Evolutionary conservation across 2,797 vertebrate genomes (phyloP).

Genomic region (Austrolebias charrua): DNA sequence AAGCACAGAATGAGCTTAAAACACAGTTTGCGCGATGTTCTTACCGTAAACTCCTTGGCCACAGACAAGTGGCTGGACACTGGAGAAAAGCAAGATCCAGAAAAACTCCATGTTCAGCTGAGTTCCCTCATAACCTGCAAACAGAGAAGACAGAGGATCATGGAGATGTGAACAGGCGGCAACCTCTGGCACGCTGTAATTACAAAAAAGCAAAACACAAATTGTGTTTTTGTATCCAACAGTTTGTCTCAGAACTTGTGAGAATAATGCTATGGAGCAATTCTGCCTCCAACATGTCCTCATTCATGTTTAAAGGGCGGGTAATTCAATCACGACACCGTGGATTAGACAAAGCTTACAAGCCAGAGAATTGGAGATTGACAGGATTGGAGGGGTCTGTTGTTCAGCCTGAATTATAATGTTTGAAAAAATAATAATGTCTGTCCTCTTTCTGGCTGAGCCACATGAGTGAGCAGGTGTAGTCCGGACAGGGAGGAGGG

Average conservation of each 20-base stretch:
- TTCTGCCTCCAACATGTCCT: conserved; percentile 36
- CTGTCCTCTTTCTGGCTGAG: conserved; percentile 5
- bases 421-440: too few relatives aligned
- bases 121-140: conserved; percentile 80
- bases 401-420: conserved; percentile 34
- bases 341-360: conserved; percentile 71
- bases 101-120: conserved; percentile 84
- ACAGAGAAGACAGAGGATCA: conserved; percentile 5
- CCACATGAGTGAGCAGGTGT: conserved; percentile 13
- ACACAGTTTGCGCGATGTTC: conserved; percentile 34
- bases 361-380: conserved; percentile 47
- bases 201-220: background rate
- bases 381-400: conserved; percentile 51
- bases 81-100: conserved; percentile 84
- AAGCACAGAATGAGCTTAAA: conserved; percentile 17
- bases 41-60: conserved; percentile 85
- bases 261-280: conserved; percentile 56
- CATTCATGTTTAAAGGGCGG: conserved; percentile 51
- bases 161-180: conserved; percentile 7
- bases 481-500: conserved; percentile 2
- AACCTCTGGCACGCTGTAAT: conserved; percentile 21
- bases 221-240: conserved; percentile 33
- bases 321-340: conserved; percentile 68
- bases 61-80: conserved; percentile 66
- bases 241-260: conserved; percentile 26